A percentile compares a stretch with the other conserved stretches of the same genome.
phyloP scores from a whole-genome alignment of 2,113 vertebrate genomes.

The Plecotus auritus region DNA sequence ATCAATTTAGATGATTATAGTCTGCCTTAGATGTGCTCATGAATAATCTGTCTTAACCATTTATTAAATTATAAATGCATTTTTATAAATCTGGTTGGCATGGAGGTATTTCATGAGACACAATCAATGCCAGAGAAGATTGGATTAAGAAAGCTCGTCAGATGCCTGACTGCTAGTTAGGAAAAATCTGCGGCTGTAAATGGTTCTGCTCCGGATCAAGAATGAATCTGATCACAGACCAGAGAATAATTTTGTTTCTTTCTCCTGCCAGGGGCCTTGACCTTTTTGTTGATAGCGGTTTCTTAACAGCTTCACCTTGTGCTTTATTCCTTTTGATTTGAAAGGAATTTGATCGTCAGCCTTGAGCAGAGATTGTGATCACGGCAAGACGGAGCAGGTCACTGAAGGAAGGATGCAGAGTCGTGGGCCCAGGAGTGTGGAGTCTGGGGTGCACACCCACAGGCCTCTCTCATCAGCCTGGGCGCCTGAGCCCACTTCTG shows the following conservation, averaged over 20 bases:
- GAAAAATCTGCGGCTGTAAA: constrained; percentile 69
- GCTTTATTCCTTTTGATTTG: constrained; percentile 67
- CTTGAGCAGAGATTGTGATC: constrained; percentile 53
- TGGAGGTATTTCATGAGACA: constrained; percentile 82
- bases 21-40: constrained; percentile 51
- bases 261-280: constrained; percentile 66
- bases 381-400: constrained; percentile 32
- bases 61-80: constrained; percentile 81
- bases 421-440: neutral
- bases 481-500: accelerated
- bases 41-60: constrained; percentile 72
- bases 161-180: constrained; percentile 74
- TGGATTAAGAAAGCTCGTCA: constrained; percentile 82
- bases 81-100: constrained; percentile 80
- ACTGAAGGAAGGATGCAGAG: neutral
- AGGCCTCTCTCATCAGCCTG: neutral
- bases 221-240: constrained; percentile 73
- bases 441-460: neutral
- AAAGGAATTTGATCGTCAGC: constrained; percentile 73
- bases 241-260: constrained; percentile 15
- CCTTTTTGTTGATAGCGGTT: constrained; percentile 75
- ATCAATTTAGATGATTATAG: constrained; percentile 61
- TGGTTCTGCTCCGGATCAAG: constrained; percentile 65
- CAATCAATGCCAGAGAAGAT: constrained; percentile 82
- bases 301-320: constrained; percentile 73